Evolutionary conservation across 1,140 invertebrate genomes (phyloP).

Genomic region (Cyclargus thomasi): DNA sequence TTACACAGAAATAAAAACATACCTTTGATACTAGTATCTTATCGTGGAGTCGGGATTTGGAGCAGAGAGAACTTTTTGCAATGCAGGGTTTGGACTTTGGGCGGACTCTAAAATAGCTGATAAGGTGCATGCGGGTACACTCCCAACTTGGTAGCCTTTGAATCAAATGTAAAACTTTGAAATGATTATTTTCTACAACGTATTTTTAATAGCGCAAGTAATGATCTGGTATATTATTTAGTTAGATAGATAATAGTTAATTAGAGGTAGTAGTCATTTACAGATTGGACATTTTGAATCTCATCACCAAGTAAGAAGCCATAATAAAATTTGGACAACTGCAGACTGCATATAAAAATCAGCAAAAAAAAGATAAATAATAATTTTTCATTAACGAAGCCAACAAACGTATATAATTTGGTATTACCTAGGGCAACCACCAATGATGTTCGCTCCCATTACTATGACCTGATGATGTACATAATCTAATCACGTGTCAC

Average conservation of each 20-base stretch:
- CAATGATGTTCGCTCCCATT: not conserved
- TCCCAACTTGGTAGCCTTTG: not conserved
- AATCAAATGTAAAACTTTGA: not conserved
- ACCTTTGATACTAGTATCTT: not conserved
- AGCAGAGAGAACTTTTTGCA: not conserved
- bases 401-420: not conserved
- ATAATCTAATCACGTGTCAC: slow-evolving; percentile 7
- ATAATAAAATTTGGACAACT: no score
- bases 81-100: not conserved
- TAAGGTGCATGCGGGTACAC: not conserved
- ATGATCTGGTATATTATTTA: no score
- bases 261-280: no score
- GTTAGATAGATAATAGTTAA: no score
- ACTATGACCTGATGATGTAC: not conserved
- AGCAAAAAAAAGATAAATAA: no score
- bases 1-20: not conserved
- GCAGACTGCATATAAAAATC: no score
- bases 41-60: not conserved
- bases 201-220: no score
- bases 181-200: not conserved
- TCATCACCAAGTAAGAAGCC: no score
- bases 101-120: not conserved
- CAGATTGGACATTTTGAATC: no score
- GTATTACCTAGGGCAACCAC: not conserved
- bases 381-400: no score